phyloP scores from a whole-genome alignment of 2,113 vertebrate species.

The Miniopterus natalensis region DNA sequence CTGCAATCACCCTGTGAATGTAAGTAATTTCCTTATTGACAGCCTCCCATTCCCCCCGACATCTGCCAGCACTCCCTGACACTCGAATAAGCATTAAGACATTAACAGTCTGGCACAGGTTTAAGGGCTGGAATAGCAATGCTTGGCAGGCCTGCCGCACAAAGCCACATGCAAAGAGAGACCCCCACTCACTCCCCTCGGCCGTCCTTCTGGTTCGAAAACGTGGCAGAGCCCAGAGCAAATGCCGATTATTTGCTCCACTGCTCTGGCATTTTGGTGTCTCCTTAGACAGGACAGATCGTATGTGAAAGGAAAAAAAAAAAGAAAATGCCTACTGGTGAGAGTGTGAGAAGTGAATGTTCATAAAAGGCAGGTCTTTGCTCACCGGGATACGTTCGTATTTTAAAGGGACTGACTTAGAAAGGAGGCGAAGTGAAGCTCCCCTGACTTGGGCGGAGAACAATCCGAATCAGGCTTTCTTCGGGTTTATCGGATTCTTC shows the following conservation, averaged over 20 bases:
- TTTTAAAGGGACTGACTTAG: conserved; percentile 1
- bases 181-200: conserved; percentile 44
- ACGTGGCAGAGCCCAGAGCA: conserved; percentile 10
- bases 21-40: conserved; percentile 87
- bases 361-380: conserved; percentile 18
- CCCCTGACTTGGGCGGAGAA: background rate
- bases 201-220: conserved; percentile 60
- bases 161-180: conserved; percentile 54
- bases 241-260: conserved; percentile 33
- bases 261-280: conserved; percentile 69
- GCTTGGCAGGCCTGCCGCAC: conserved; percentile 60
- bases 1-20: conserved; percentile 84
- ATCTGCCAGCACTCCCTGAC: conserved; percentile 87
- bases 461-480: background rate
- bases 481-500: conserved; percentile 32
- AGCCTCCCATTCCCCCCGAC: conserved; percentile 87
- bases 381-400: conserved; percentile 41
- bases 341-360: background rate
- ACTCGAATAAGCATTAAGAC: conserved; percentile 90
- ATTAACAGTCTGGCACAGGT: conserved; percentile 86
- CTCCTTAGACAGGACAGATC: conserved; percentile 49
- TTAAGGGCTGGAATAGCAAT: conserved; percentile 83
- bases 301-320: conserved; percentile 42
- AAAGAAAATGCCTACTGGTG: conserved; percentile 10
- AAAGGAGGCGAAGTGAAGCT: conserved; percentile 55